Conservation (phyloP, 2,888 invertebrate species). For the Taphrorychus bicolor region DNA sequence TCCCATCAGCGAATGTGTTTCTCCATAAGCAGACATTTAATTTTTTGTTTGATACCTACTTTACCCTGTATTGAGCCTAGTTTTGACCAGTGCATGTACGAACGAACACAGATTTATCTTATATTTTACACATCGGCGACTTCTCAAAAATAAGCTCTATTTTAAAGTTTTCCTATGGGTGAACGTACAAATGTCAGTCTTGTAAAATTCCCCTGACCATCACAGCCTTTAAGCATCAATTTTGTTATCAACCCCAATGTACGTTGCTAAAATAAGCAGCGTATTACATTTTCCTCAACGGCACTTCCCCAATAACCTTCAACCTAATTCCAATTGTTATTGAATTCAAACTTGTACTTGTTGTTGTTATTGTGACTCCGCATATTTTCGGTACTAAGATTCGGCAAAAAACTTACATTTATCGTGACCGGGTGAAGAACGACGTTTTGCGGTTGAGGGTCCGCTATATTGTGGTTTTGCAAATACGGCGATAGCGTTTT, state of each 20-base stretch:
- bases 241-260: neutral
- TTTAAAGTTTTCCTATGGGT: neutral
- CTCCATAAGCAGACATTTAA: too few species aligned
- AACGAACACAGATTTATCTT: neutral
- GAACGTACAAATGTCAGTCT: constrained; percentile 49
- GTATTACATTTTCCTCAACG: neutral
- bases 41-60: too few species aligned
- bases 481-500: constrained; percentile 74
- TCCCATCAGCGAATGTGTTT: too few species aligned
- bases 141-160: neutral
- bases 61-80: neutral
- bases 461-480: constrained; percentile 67
- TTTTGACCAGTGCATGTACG: neutral
- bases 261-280: neutral
- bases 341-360: constrained; percentile 31
- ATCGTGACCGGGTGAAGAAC: constrained; percentile 88
- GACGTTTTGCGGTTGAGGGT: constrained; percentile 63
- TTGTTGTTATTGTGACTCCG: constrained; percentile 8
- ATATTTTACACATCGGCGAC: neutral
- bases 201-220: constrained; percentile 53
- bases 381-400: constrained; percentile 14
- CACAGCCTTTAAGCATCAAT: constrained; percentile 51
- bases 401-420: constrained; percentile 77
- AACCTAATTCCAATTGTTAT: constrained; percentile 36
- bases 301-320: neutral